Evolutionary conservation across 1,140 invertebrate genomes (phyloP).

Genomic region (Helicoverpa armigera): DNA sequence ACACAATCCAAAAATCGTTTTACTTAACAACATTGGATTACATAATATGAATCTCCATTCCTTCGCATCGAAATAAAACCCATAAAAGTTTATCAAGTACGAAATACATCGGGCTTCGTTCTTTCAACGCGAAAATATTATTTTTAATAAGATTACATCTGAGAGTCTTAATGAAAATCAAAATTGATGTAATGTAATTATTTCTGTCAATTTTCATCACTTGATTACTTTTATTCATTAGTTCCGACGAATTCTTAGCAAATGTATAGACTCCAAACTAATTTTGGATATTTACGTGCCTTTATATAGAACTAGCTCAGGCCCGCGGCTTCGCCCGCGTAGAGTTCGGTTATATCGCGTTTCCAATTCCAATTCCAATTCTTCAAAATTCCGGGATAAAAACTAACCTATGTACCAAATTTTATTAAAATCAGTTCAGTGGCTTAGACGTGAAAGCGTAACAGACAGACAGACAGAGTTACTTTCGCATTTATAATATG

Average conservation of each 20-base stretch:
- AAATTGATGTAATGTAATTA: slow-evolving; percentile 12
- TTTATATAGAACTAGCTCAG: too few relatives aligned
- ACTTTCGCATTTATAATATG: too few relatives aligned
- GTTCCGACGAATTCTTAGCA: neutral
- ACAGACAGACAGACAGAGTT: too few relatives aligned
- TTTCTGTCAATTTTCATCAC: slow-evolving; percentile 24
- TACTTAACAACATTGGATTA: neutral
- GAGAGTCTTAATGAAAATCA: slow-evolving; percentile 1
- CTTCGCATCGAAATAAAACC: neutral
- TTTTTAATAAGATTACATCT: neutral
- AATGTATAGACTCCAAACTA: neutral
- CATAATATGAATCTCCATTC: neutral
- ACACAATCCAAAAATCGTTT: too few relatives aligned
- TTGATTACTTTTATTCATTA: slow-evolving; percentile 4
- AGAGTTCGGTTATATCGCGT: too few relatives aligned
- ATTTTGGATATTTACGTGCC: too few relatives aligned
- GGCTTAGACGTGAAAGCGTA: too few relatives aligned
- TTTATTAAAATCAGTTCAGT: too few relatives aligned
- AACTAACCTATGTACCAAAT: too few relatives aligned
- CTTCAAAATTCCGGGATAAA: too few relatives aligned
- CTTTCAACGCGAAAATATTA: neutral
- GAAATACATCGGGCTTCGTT: neutral
- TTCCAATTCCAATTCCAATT: too few relatives aligned
- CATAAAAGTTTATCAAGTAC: neutral
- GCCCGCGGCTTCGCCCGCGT: too few relatives aligned